Conservation (phyloP, 2,113 vertebrate species). For the Lamprologus lemairii region DNA sequence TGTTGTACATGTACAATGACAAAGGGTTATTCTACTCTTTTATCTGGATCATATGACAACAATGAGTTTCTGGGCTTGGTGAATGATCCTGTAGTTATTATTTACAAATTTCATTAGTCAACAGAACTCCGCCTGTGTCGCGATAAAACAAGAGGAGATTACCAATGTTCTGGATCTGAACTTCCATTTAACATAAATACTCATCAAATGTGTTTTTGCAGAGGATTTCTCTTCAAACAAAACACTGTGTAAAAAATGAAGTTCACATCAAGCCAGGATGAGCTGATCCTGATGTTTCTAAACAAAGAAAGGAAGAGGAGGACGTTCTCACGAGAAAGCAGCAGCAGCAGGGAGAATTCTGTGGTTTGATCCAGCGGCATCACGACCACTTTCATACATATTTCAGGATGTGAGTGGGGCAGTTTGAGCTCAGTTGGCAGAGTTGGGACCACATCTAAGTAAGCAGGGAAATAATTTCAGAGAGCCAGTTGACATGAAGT, state of each 20-base stretch:
- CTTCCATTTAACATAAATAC: not conserved
- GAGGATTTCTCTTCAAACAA: not conserved
- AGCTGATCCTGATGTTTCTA: not conserved
- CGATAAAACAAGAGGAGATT: not conserved
- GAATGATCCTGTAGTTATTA: not conserved
- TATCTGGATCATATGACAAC: not conserved
- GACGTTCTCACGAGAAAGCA: not conserved
- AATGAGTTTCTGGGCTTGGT: not conserved
- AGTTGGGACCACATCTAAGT: not conserved
- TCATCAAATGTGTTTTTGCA: not conserved
- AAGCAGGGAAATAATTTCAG: not conserved
- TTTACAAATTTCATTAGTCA: not conserved
- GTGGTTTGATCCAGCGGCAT: not conserved
- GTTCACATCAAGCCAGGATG: not conserved
- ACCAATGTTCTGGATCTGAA: not conserved
- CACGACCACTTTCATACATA: not conserved
- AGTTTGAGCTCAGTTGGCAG: not conserved
- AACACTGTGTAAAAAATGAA: not conserved
- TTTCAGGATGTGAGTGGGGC: not conserved
- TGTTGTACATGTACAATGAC: not conserved
- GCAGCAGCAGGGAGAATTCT: not conserved
- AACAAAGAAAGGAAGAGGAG: not conserved
- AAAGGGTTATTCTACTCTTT: not conserved
- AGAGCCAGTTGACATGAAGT: not conserved
- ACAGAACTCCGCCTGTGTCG: not conserved